Evolutionary conservation across 2,888 invertebrate genomes (phyloP), one percentile per base, ranked within the genome.

Genomic region (Empis stercorea): DNA sequence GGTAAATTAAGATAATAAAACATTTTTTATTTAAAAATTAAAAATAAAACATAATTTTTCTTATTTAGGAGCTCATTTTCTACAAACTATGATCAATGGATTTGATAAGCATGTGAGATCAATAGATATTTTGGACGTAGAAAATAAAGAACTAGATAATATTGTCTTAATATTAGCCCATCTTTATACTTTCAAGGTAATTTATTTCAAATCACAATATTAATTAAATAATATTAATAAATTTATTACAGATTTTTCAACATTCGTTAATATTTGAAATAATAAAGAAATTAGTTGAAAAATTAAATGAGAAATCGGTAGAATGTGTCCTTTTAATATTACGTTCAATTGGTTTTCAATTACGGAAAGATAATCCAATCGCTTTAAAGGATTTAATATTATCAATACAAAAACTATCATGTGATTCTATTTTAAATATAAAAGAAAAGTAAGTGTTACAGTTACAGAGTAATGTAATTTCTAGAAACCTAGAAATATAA

Each of bases 181-280:
- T 62, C 69, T 95, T 46, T 95, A 91, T 62, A 87, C 85, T 61
- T 95, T 94, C 60, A 91, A 87, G 75, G 86, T 86, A 30, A 16
- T 17, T 37, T 15, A n/a, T n/a, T n/a, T n/a, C n/a, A n/a, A n/a
- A n/a, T n/a, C n/a, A n/a, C 37, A 46, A 45, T 45, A 23, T 47
- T 17, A 39, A 30, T 16, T 43, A 20, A 49, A 41, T 7, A 27
- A 23, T 20, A 37, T n/a, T n/a, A n/a, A 20, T n/a, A 16, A 17
- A 15, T 41, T 16, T 54, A 51, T 60, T 65, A 1, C 62, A 87
- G 85, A 76, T 93, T 4, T 84, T 84, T 59, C 83, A 88, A 58
- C 78, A 82, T 7, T 71, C 76, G 2, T 71, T 95, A 1, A 71
- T 95, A 0, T 85, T 87, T 67, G 87, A 93, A 63, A 75, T 95